Evolutionary conservation across 2,797 vertebrate species (phyloP), one percentile per base, ranked within the genome.

Genomic region (Gymnoscopelus microlampas): DNA sequence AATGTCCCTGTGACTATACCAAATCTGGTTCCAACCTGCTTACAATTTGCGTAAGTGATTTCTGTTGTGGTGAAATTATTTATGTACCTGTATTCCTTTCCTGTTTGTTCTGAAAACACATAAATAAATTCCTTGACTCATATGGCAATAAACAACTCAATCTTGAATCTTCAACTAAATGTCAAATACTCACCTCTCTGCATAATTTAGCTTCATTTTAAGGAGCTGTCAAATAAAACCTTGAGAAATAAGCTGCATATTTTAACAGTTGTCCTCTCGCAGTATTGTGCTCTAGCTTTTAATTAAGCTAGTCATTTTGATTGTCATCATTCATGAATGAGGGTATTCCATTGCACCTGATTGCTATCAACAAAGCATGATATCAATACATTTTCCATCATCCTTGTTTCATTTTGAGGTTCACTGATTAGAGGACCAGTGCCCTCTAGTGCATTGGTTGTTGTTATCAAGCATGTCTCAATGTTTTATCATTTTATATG

Each of bases 381-480:
- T 10, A 10, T 44, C 3, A 55, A 35, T 23, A 49, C 7, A 68
- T 54, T 69, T 76, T 74, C 68, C 65, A 69, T 65, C 15, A 44
- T 35, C 47, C 5, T 29, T 5, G 3, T 39, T 10, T 48, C n/a
- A 24, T 13, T 4, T 11, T 63, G 23, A 63, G 49, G 4, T 35
- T 23, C 4, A 15, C 62, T 68, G 59, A 60, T 24, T 69, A 57
- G 80, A 73, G 60, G 8, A 81, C 66, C 69, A 85, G 76, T 51
- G 68, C 87, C 88, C 79, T 84, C 91, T 89, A 85, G 83, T 87
- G 89, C 14, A 32, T 54, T 50, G 48, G 32, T 44, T 60, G 13
- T 57, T 73, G 60, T 15, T n/a, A 51, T 79, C 66, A 81, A 12
- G 13, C 53, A 71, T 3, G 44, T 12, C 53, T 53, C 3, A 64